These are phyloP conservation scores for Tenrec ecaudatus DNA, from an alignment of 2,113 vertebrate species.

Conservation along the genomic window DNA sequence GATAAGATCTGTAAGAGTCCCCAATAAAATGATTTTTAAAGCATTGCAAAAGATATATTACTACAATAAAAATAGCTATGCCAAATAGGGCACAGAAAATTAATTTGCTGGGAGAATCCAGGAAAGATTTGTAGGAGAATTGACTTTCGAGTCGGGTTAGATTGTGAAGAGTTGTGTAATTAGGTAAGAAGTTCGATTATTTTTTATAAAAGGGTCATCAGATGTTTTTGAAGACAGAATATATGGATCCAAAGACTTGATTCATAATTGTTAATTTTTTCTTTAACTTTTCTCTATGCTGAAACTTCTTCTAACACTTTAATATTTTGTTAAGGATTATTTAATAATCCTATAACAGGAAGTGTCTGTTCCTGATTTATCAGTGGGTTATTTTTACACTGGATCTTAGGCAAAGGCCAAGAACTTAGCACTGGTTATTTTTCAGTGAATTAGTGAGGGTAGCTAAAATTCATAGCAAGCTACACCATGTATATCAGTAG, in stretches of 20 bases:
- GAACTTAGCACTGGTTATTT: no score
- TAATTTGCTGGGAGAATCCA: background rate
- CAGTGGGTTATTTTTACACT: background rate
- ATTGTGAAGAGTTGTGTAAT: background rate
- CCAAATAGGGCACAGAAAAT: background rate
- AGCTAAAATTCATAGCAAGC: background rate
- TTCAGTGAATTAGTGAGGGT: background rate
- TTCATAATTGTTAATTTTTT: background rate
- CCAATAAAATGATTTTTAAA: background rate
- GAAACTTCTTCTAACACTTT: background rate
- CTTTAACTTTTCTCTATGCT: conserved; percentile 6
- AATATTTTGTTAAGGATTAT: background rate
- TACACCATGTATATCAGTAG: background rate
- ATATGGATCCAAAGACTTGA: background rate
- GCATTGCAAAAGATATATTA: background rate
- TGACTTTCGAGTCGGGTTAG: background rate
- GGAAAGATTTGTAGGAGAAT: background rate
- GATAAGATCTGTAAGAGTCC: no score
- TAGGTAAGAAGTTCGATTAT: conserved; percentile 2
- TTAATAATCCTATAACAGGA: background rate
- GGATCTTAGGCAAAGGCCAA: no score
- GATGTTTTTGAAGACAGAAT: conserved; percentile 17
- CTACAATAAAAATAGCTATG: background rate
- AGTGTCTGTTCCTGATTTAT: conserved; percentile 13
- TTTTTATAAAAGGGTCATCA: background rate